A percentile compares a stretch with the other conserved stretches of the same genome.
phyloP scores from a whole-genome alignment of 1,140 invertebrate species.

The Lepidostoma basale region DNA sequence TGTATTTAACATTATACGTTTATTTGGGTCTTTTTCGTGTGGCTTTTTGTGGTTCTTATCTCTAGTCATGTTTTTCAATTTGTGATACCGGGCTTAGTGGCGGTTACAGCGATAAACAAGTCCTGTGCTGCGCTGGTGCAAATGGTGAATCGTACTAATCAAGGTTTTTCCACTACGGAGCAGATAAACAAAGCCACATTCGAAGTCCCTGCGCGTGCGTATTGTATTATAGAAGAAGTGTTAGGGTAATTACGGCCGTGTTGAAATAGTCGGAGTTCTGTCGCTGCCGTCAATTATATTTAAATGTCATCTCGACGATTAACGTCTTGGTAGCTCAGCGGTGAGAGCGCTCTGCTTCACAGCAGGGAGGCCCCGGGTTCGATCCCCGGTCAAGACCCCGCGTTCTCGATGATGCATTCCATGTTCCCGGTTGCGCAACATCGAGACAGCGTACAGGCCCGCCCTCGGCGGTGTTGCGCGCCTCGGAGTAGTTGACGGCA shows the following conservation, averaged over 20 bases:
- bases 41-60: conserved; percentile 12
- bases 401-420: conserved; percentile 37
- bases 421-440: background rate
- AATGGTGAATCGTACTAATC: no score
- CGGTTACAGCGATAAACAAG: conserved; percentile 14
- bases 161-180: no score
- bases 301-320: conserved; percentile 37
- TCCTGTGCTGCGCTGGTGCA: conserved; percentile 16
- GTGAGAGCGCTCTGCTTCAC: conserved; percentile 55
- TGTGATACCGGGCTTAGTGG: conserved; percentile 7
- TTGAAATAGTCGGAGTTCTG: no score
- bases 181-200: no score
- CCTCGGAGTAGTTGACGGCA: conserved; percentile 26
- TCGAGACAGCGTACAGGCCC: background rate
- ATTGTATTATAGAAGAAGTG: no score
- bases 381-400: conserved; percentile 60
- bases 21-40: conserved; percentile 5
- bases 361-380: conserved; percentile 57
- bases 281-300: no score
- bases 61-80: background rate
- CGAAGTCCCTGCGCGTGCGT: no score
- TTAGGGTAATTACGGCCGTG: no score
- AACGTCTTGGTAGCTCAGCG: conserved; percentile 62
- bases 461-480: conserved; percentile 1
- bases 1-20: conserved; percentile 1